These are phyloP conservation scores for Pristionchus exspectatus DNA, from an alignment of 2,888 invertebrate species.

Conservation along the genomic window DNA sequence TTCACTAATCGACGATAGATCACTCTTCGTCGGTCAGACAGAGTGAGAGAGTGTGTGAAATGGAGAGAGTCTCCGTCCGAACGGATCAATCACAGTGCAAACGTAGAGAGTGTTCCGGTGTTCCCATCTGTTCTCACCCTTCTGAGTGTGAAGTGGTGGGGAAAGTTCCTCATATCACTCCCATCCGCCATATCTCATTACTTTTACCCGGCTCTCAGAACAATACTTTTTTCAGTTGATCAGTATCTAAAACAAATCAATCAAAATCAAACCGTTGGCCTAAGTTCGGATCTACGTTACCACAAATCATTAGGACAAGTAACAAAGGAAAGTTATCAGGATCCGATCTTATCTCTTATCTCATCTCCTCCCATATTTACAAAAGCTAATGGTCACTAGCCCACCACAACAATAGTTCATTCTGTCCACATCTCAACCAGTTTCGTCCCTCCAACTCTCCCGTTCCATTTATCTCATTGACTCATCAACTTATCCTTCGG, in stretches of 20 bases:
- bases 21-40: not conserved
- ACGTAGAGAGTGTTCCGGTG: conserved; percentile 15
- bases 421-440: not conserved
- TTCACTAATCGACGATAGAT: not conserved
- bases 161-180: conserved; percentile 26
- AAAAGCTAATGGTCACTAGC: not conserved
- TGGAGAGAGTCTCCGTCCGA: conserved; percentile 9
- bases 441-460: not conserved
- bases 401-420: not conserved
- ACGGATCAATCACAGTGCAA: conserved; percentile 39
- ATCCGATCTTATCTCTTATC: not conserved
- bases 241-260: too few relatives aligned
- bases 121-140: conserved; percentile 9
- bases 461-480: conserved; percentile 30
- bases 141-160: not conserved
- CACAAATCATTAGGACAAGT: too few relatives aligned
- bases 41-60: conserved; percentile 2
- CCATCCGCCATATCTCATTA: not conserved
- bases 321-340: too few relatives aligned
- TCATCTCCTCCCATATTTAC: not conserved
- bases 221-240: too few relatives aligned
- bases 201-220: not conserved
- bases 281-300: too few relatives aligned
- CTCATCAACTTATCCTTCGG: conserved; percentile 26
- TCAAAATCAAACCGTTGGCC: too few relatives aligned